Base-by-base conservation (phyloP, 1,140 invertebrate species). In the Leptinotarsa defecta region DNA sequence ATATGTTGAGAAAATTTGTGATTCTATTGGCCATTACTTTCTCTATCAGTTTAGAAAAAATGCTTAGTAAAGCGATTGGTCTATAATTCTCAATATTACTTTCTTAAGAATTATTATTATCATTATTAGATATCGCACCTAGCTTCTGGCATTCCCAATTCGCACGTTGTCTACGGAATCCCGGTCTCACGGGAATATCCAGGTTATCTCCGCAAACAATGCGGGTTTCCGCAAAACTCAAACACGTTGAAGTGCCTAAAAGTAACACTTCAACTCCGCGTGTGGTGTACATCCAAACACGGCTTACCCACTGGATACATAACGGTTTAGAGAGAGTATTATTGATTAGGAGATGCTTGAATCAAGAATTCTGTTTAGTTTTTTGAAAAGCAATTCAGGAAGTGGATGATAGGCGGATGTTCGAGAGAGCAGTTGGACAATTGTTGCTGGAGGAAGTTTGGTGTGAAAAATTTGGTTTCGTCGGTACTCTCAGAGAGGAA, bases 171-270 rank as follows among this genome's bases (percentile, higher is more conserved):
- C 8, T 34, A 24, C 17, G 34, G 34, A 61, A 72, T 19, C 70
- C 27, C 57, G 70, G n/a, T 72, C 48, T 22, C 70, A 72, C 52
- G 70, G 70, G 70, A 72, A 72, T 34, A 63, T 15, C 48, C 68
- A 20, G 48, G 20, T 17, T 70, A 20, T 43, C 68, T 70, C 19
- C 68, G 19, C 15, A 48, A 49, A 70, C 43, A 70, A 70, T 70
- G 68, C 68, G 68, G 68, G 68, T 70, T 63, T 72, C 70, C n/a
- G 57, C 15, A 22, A 34, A 17, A n/a, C 49, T 13, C 70, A 24
- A n/a, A n/a, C 27, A 69, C 19, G 20, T 34, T 43, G 20, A 24
- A 72, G 70, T 19, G 20, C 49, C 49, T 72, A 22, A 27, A 72
- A 72, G 6, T 72, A 62, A 43, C 52, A 24, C 70, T 72, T 49